Percentiles rank a stretch among this genome's conserved stretches.
Conservation (phyloP, 1,140 invertebrate genomes). For the Temnothorax nylanderi region DNA sequence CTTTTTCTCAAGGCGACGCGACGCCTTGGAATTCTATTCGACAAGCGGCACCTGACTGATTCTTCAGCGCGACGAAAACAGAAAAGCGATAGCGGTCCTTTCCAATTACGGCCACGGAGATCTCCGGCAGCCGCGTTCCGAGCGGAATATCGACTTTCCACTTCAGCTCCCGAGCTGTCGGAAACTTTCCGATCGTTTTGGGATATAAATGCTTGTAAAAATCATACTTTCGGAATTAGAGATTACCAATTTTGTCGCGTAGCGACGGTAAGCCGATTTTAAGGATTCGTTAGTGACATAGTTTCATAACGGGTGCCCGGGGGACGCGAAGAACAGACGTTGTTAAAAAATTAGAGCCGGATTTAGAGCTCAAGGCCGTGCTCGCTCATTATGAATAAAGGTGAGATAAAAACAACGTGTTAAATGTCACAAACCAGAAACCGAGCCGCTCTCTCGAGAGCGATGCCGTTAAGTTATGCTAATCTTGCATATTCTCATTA, state of each 20-base stretch:
- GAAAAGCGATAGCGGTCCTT: neutral
- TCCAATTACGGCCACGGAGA: conserved; percentile 12
- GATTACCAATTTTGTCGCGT: neutral
- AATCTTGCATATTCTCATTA: conserved; percentile 10
- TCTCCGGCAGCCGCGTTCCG: neutral
- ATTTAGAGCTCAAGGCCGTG: conserved; percentile 61
- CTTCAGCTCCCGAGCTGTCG: neutral
- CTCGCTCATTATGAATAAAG: neutral
- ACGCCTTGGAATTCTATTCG: neutral
- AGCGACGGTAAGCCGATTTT: neutral
- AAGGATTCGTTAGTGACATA: neutral
- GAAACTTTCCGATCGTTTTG: conserved; percentile 21
- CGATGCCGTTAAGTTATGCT: conserved; percentile 22
- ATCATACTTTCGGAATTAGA: neutral
- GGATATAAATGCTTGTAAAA: neutral
- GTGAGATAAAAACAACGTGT: conserved; percentile 32
- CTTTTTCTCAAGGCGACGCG: neutral
- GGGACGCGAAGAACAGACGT: neutral
- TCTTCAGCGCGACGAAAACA: neutral
- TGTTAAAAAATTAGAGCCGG: conserved; percentile 38
- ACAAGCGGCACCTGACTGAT: conserved; percentile 1
- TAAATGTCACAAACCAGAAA: conserved; percentile 55
- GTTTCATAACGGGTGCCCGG: neutral
- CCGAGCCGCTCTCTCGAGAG: neutral
- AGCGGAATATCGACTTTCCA: neutral